Evolutionary conservation across 53 echinoderm and acorn worm genomes (phyloP), one percentile per base, ranked within the genome.

Genomic region (Paracentrotus lividus): DNA sequence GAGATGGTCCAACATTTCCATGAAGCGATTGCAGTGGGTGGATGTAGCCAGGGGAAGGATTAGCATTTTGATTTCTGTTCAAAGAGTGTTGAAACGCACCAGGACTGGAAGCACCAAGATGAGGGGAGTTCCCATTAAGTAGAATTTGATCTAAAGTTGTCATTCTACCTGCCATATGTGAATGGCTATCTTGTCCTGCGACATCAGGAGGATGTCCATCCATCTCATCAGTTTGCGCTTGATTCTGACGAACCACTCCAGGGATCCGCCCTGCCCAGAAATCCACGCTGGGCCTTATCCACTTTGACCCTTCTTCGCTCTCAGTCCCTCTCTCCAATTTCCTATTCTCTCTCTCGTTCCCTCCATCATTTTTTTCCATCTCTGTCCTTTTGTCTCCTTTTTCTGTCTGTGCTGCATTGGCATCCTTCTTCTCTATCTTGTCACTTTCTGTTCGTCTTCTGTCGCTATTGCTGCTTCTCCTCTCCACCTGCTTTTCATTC

Each of bases 361-460:
- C 33, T 64, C 89, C 20, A 23, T 95, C 95, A 45, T 95, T 93
- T 18, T 87, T 90, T 20, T 90, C 94, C 75, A 69, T 95, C 27
- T 94, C 95, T 23, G 0, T 44, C 15, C 86, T 61, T 15, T 2
- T 44, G 4, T 77, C 90, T 61, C 59, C 89, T 23, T 85, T 85
- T 51, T 91, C 93, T 27, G 43, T 45, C 65, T 44, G 23, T 20
- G 29, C 8, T 55, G 7, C 40, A 45, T 44, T 23, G 0, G 31
- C 87, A 34, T 14, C 9, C 36, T 31, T 87, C n/a, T 43, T 42
- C 24, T 44, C 44, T 12, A 43, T 44, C 21, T 64, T 27, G 7
- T 23, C 13, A 8, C 2, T 45, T 21, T 42, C 65, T 29, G n/a
- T 44, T 27, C n/a, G 4, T 57, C 64, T 89, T 31, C 49, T 47